Percentiles rank a stretch among this genome's conserved stretches.
These are phyloP conservation scores for Aradophagus sp. DNA, from an alignment of 1,140 invertebrate genomes.

Conservation along the genomic window DNA sequence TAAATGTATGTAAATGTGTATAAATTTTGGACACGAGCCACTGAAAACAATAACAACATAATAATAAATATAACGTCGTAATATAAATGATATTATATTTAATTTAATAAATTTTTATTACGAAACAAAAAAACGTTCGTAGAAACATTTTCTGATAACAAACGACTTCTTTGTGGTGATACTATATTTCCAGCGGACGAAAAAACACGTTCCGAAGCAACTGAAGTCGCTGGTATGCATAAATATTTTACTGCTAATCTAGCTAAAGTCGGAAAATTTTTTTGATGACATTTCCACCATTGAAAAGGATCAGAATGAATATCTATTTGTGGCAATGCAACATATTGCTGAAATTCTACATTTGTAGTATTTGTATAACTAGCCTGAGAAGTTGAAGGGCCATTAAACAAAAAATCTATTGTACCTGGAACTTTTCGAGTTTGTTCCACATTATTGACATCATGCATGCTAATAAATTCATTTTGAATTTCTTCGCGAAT, in stretches of 20 bases:
- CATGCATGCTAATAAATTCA: too few relatives aligned
- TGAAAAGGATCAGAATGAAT: background rate
- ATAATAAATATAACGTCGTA: too few relatives aligned
- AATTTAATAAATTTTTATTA: slow-evolving; percentile 1
- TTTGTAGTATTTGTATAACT: too few relatives aligned
- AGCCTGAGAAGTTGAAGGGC: too few relatives aligned
- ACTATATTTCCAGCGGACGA: slow-evolving; percentile 14
- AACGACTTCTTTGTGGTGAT: slow-evolving; percentile 3
- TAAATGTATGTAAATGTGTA: too few relatives aligned
- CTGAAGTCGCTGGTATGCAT: slow-evolving; percentile 10
- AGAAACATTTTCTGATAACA: background rate
- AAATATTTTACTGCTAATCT: slow-evolving; percentile 8
- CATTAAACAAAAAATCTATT: too few relatives aligned
- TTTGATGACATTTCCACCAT: background rate
- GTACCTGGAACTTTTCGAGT: too few relatives aligned
- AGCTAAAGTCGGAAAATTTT: background rate
- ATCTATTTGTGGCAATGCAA: background rate
- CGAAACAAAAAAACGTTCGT: slow-evolving; percentile 4
- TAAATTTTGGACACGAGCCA: too few relatives aligned
- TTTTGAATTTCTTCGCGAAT: too few relatives aligned
- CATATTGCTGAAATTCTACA: background rate
- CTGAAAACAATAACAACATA: background rate
- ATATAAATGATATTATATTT: background rate
- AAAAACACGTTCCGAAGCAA: slow-evolving; percentile 12
- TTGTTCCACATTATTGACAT: too few relatives aligned